These are phyloP conservation scores for Zelleria hepariella DNA, from an alignment of 2,888 invertebrate genomes.

Conservation along the genomic window DNA sequence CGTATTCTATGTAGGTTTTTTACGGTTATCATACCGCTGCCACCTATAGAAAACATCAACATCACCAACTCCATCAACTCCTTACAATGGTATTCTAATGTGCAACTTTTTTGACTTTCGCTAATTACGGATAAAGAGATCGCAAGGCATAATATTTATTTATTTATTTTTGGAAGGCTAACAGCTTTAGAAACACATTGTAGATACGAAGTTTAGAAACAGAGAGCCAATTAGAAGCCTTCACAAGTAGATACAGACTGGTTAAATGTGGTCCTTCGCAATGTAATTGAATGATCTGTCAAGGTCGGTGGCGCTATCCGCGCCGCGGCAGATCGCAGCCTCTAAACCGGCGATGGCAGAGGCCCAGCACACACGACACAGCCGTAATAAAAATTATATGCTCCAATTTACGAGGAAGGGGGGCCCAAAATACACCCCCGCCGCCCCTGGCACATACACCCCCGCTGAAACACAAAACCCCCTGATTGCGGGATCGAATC, in stretches of 20 bases:
- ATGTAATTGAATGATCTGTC: not conserved
- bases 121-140: too few species aligned
- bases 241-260: not conserved
- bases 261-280: not conserved
- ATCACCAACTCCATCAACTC: too few species aligned
- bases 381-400: conserved; percentile 72
- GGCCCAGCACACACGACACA: conserved; percentile 55
- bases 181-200: too few species aligned
- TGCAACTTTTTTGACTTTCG: too few species aligned
- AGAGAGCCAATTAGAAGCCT: not conserved
- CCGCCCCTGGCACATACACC: conserved; percentile 15
- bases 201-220: too few species aligned
- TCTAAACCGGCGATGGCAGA: conserved; percentile 15
- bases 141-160: too few species aligned
- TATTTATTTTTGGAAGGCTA: too few species aligned
- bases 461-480: conserved; percentile 22
- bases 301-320: not conserved
- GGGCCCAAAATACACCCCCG: conserved; percentile 48
- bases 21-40: too few species aligned
- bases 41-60: too few species aligned
- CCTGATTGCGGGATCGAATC: conserved; percentile 70
- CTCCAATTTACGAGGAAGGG: conserved; percentile 62
- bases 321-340: conserved; percentile 3
- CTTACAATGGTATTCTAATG: too few species aligned
- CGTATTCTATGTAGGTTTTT: too few species aligned